Base-by-base conservation (phyloP, 1,140 invertebrate species). In the Lordiphosa collinella region DNA sequence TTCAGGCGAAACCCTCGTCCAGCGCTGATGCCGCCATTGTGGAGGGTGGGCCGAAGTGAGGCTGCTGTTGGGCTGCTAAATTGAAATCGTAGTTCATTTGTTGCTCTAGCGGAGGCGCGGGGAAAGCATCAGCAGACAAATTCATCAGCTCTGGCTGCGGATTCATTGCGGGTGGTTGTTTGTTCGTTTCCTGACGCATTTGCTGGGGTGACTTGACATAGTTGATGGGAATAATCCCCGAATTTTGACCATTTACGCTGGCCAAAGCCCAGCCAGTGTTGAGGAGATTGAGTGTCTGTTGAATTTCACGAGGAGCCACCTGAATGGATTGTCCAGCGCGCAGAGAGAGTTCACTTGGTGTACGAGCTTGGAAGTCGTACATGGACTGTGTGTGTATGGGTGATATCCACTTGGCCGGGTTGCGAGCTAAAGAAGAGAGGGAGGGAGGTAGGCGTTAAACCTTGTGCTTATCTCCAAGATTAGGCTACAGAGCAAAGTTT, bases 271-370 rank as follows among this genome's bases (percentile, higher is more conserved):
- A 95, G n/a, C 94, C 94, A 2, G 93, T 92, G 68, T 92, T 92
- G 78, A 92, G 7, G 91, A 89, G 70, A 90, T 91, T 40, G 52
- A 90, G 87, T 55, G 91, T 92, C 61, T 94, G 93, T 88, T 98
- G 96, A 8, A 96, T 89, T 76, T 94, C 92, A 86, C 94, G 93
- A 0, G 97, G 97, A 2, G 97, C 96, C 14, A 99, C 89, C 48
- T 92, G 91, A 2, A 98, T 90, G 40, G 93, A 92, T 79, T 97
- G 94, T 50, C 96, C 95, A 31, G 92, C 91, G 62, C 90, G 90
- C 66, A 98, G 92, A 52, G 92, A 93, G 6, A 99, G 79, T 90
- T 99, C 97, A 51, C 94, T 92, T 0, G 92, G 91, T 9, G 91
- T 92, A 9, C 92, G 90, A 10, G 93, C 93, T 54, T 91, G 89